These are phyloP conservation scores for Goniozus legneri DNA, from an alignment of 1,140 invertebrate species.

Conservation along the genomic window DNA sequence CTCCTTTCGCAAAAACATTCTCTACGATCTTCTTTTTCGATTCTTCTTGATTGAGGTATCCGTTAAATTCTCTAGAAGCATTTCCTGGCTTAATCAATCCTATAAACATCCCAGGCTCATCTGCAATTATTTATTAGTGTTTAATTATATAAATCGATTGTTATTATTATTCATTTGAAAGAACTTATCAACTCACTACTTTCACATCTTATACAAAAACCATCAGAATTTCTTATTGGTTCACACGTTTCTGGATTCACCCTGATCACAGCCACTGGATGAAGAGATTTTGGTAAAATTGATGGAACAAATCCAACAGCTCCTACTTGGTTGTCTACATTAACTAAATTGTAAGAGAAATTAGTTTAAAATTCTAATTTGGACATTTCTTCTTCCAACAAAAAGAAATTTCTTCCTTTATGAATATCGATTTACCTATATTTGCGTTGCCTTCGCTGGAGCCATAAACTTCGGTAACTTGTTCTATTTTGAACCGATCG, in stretches of 20 bases:
- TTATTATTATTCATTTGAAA: slow-evolving; percentile 1
- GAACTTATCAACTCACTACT: slow-evolving; percentile 52
- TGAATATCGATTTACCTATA: slow-evolving; percentile 49
- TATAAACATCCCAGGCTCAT: slow-evolving; percentile 75
- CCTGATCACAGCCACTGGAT: slow-evolving; percentile 60
- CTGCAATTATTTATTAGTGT: slow-evolving; percentile 32
- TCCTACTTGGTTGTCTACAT: slow-evolving; percentile 65
- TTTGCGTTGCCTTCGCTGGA: slow-evolving; percentile 77
- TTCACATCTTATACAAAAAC: slow-evolving; percentile 64
- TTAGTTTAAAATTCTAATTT: background rate
- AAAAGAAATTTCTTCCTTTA: background rate
- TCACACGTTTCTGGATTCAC: slow-evolving; percentile 60
- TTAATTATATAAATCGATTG: background rate
- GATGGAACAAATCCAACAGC: slow-evolving; percentile 72
- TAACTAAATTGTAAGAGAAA: slow-evolving; percentile 62
- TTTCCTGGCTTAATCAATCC: slow-evolving; percentile 65
- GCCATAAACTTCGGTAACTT: slow-evolving; percentile 71
- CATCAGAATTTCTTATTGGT: slow-evolving; percentile 58
- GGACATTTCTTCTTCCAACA: background rate
- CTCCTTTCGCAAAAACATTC: slow-evolving; percentile 70
- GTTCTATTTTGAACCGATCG: slow-evolving; percentile 63
- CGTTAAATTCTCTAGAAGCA: slow-evolving; percentile 54
- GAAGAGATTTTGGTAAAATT: slow-evolving; percentile 54
- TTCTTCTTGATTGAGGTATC: slow-evolving; percentile 66
- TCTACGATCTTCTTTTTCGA: slow-evolving; percentile 68